These are phyloP conservation scores for Aleiodes leptofemur DNA, from an alignment of 2,888 invertebrate species.

Conservation along the genomic window DNA sequence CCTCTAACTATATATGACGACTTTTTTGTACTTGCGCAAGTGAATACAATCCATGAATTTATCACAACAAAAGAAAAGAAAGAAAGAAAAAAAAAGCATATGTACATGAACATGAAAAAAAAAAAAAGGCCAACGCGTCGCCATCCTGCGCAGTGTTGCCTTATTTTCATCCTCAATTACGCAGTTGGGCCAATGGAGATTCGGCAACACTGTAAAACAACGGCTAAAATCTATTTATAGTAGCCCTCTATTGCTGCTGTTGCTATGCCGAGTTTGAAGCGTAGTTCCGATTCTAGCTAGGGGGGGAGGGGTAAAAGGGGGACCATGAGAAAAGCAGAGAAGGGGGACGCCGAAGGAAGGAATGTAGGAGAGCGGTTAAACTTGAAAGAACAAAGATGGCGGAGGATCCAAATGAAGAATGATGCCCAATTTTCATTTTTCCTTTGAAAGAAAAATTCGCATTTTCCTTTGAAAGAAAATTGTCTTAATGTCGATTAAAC, in stretches of 20 bases:
- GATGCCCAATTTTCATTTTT: not conserved
- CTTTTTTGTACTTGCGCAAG: no score
- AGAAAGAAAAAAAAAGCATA: constrained; percentile 34
- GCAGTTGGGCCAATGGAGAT: constrained; percentile 63
- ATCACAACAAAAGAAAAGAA: constrained; percentile 5
- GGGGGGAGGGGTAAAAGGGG: constrained; percentile 41
- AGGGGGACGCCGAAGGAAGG: constrained; percentile 32
- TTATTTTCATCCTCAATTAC: constrained; percentile 57
- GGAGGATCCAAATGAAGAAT: constrained; percentile 54
- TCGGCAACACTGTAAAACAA: constrained; percentile 66
- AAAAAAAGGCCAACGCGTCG: constrained; percentile 59
- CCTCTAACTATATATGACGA: no score
- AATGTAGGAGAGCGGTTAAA: constrained; percentile 43
- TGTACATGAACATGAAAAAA: constrained; percentile 10
- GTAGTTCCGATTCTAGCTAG: constrained; percentile 48
- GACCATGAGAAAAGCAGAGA: constrained; percentile 30
- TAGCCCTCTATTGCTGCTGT: constrained; percentile 65
- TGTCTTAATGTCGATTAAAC: not conserved
- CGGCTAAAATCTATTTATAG: constrained; percentile 68
- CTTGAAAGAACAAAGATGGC: constrained; percentile 54
- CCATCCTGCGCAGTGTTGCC: constrained; percentile 47
- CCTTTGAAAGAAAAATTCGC: not conserved
- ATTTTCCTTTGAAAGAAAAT: constrained; percentile 45
- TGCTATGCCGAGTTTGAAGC: constrained; percentile 66
- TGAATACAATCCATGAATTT: no score